Percentiles rank a stretch among this genome's conserved stretches.
phyloP scores from a whole-genome alignment of 2,113 vertebrate genomes.

The Scartelaos histophorus region DNA sequence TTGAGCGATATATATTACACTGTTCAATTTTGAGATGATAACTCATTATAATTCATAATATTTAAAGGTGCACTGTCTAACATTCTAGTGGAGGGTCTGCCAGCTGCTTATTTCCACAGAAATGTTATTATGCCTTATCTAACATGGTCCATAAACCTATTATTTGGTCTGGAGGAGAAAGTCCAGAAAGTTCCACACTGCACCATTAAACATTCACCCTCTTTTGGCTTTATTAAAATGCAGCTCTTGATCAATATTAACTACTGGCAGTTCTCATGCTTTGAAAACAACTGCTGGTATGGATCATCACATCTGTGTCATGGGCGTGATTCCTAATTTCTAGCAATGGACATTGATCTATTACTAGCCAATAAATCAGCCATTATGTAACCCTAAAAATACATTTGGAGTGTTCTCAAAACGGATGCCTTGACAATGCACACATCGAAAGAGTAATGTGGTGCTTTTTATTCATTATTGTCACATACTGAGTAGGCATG shows the following conservation, averaged over 20 bases:
- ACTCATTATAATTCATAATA: no score
- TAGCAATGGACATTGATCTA: slow-evolving; percentile 28
- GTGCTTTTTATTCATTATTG: neutral
- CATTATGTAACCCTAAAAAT: slow-evolving; percentile 17
- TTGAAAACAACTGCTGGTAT: slow-evolving; percentile 26
- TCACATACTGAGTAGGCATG: neutral
- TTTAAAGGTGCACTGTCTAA: no score
- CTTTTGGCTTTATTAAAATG: slow-evolving; percentile 34
- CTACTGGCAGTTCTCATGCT: slow-evolving; percentile 54
- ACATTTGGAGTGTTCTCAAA: neutral
- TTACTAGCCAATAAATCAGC: slow-evolving; percentile 26
- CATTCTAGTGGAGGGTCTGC: no score
- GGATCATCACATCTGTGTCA: slow-evolving; percentile 18
- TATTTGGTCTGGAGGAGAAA: no score
- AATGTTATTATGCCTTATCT: no score
- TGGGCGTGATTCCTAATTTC: slow-evolving; percentile 25
- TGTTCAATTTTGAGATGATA: no score
- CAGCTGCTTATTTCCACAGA: no score
- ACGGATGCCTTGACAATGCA: slow-evolving; percentile 33
- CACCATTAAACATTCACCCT: neutral
- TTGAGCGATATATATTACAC: no score
- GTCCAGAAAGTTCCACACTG: no score
- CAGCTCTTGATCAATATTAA: slow-evolving; percentile 40
- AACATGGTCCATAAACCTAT: no score
- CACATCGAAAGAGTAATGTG: neutral